A percentile compares a stretch with the other conserved stretches of the same genome.
phyloP scores from a whole-genome alignment of 2,888 invertebrate genomes.

The Andrena camellia region DNA sequence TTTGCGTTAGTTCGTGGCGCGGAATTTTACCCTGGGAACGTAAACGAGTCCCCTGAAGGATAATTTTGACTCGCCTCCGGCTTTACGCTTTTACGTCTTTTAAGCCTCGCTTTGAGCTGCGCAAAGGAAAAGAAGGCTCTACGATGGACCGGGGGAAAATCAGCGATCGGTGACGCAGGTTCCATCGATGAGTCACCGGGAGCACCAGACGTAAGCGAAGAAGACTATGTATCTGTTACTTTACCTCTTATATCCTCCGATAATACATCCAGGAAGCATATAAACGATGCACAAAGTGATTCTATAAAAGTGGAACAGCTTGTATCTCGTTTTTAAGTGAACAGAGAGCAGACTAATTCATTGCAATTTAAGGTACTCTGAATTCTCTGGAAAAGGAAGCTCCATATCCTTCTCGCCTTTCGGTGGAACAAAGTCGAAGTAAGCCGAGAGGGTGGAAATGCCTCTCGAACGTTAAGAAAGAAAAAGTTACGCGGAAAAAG shows the following conservation, averaged over 20 bases:
- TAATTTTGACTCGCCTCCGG: not conserved
- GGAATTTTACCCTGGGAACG: not conserved
- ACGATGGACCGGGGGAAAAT: not conserved
- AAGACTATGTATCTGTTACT: not conserved
- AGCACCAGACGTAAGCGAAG: no score
- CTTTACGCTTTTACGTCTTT: not conserved
- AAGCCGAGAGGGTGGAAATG: not conserved
- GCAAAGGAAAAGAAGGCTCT: not conserved
- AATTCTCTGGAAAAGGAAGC: not conserved
- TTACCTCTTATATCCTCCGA: not conserved
- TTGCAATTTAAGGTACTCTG: no score
- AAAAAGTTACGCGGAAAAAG: not conserved
- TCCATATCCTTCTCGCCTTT: no score
- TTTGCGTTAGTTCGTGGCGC: not conserved
- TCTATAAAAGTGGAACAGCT: not conserved
- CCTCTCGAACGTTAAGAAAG: not conserved
- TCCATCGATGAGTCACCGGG: not conserved
- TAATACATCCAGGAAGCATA: not conserved
- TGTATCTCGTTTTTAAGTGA: not conserved
- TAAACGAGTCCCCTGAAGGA: constrained; percentile 9
- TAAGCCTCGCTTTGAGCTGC: no score
- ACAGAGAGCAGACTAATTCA: no score
- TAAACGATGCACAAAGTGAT: not conserved
- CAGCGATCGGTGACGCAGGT: not conserved
- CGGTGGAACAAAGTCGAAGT: not conserved